These are phyloP conservation scores for Blera fallax DNA, from an alignment of 2,888 invertebrate species.

Conservation along the genomic window DNA sequence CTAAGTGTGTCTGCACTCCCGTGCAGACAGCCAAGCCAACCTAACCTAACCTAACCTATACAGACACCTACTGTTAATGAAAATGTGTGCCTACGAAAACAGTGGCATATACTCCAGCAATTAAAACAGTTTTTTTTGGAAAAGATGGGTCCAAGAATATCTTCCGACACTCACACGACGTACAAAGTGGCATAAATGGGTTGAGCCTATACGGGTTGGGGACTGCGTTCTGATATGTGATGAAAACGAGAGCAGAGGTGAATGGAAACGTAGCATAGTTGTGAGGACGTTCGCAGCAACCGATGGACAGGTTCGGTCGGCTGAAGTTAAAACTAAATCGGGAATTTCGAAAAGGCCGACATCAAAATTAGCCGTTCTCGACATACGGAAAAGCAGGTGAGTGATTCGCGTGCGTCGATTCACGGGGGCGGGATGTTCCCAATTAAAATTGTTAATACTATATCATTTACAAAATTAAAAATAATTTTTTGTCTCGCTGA, in stretches of 20 bases:
- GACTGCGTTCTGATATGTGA: too few species aligned
- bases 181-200: slow-evolving; percentile 63
- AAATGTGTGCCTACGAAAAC: too few species aligned
- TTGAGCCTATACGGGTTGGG: too few species aligned
- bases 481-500: neutral
- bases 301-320: slow-evolving; percentile 40
- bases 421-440: slow-evolving; percentile 16
- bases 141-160: slow-evolving; percentile 15
- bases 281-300: slow-evolving; percentile 3
- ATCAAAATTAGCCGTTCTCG: slow-evolving; percentile 31
- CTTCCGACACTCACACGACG: slow-evolving; percentile 37
- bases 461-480: neutral
- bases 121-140: slow-evolving; percentile 36
- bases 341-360: slow-evolving; percentile 21
- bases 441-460: too few species aligned
- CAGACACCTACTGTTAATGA: too few species aligned
- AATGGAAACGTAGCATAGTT: slow-evolving; percentile 43
- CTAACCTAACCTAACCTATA: too few species aligned
- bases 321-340: slow-evolving; percentile 11
- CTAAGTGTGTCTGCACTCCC: too few species aligned
- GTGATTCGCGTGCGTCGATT: slow-evolving; percentile 2
- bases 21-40: too few species aligned
- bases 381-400: neutral
- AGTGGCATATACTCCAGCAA: slow-evolving; percentile 68
- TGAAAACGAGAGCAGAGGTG: slow-evolving; percentile 70